Base-by-base conservation (phyloP, 2,113 vertebrate species). In the Shinisaurus crocodilurus region DNA sequence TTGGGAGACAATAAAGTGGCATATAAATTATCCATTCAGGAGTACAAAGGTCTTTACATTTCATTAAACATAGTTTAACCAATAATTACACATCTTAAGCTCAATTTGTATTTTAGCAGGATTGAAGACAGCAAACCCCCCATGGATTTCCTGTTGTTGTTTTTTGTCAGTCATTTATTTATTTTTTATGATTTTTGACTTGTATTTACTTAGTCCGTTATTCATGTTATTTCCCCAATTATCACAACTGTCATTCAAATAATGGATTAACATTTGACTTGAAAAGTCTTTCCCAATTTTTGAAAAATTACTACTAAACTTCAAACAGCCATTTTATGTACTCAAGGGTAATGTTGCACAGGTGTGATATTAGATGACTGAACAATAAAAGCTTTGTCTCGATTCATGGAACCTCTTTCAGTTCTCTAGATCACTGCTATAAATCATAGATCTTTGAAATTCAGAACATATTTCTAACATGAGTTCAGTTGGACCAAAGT, bases 11-110 rank as follows among this genome's bases (percentile, higher is more conserved):
- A 97, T 97, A 97, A 97, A 91, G 94, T 92, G 96, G 93, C 95
- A 95, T 93, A 97, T 97, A 95, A 97, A 97, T 97, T 97, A 97
- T 97, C 97, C 93, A 97, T 97, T 96, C 95, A 95, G 96, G 95
- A 96, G 96, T 90, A 97, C 96, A 93, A 69, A 97, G 96, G 96
- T 97, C 96, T 94, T 94, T 95, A 95, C 91, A 95, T 97, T 97
- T 97, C 95, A 97, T 97, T 97, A 97, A 96, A 96, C 94, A 96
- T 88, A 94, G 87, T 96, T 96, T 94, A 96, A 94, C 94, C 94
- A 96, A 96, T 95, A 96, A 96, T 91, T 82, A 85, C 70, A 87
- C 91, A 92, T 94, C 90, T 96, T 94, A 96, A 91, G 94, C 69
- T 91, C 92, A 94, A 92, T 91, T 94, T 96, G 96, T 92, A 91